Conservation (phyloP, 2,888 invertebrate genomes). For the Rhagonycha lutea region DNA sequence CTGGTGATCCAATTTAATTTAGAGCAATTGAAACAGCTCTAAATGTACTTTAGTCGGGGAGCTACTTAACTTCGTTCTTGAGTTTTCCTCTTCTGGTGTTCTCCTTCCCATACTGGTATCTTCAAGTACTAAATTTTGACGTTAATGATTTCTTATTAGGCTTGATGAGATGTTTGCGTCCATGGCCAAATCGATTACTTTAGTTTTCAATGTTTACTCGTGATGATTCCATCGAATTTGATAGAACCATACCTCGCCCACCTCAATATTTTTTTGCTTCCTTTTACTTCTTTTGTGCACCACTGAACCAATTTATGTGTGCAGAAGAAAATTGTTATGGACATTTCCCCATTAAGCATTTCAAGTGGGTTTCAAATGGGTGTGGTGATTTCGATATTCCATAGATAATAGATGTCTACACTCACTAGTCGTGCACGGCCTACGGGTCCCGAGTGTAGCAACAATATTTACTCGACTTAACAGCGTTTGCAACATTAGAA, state of each 20-base stretch:
- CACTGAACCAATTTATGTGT: background rate
- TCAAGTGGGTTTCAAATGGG: conserved; percentile 12
- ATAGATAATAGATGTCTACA: conserved; percentile 13
- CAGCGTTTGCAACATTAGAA: background rate
- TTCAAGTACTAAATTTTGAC: no score
- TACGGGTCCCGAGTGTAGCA: conserved; percentile 13
- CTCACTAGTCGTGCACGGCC: conserved; percentile 11
- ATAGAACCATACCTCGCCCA: background rate
- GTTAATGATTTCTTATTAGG: background rate
- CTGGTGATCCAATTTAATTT: background rate
- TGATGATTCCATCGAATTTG: background rate
- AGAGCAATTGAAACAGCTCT: background rate
- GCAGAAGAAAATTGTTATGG: background rate
- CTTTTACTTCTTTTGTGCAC: background rate
- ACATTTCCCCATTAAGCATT: background rate
- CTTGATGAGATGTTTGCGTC: background rate
- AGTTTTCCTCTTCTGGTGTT: no score
- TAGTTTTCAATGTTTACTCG: background rate
- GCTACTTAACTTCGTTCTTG: background rate
- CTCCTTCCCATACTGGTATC: no score
- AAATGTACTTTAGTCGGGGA: background rate
- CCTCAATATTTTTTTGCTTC: background rate
- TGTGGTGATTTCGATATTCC: conserved; percentile 20
- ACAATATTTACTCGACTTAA: background rate
- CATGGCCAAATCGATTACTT: background rate